Base-by-base conservation (phyloP, 2,888 invertebrate genomes). In the Sepioteuthis lessoniana region DNA sequence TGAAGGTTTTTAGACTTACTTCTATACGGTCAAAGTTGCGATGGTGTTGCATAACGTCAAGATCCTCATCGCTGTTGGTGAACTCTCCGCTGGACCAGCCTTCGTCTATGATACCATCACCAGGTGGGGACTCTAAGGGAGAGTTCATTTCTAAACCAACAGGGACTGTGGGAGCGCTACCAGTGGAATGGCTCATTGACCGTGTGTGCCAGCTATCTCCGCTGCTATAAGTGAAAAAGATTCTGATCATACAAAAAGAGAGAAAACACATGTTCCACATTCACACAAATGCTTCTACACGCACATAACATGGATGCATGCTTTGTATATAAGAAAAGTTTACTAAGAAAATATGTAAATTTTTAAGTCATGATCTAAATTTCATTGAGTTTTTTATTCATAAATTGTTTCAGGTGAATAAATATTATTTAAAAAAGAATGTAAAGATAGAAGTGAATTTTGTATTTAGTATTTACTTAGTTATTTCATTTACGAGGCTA, bases 71-170 rank as follows among this genome's bases (percentile, higher is more conserved):
- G 90, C 95, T 95, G 94, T 96, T 96, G 8, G 99, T 98, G 95
- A 98, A 99, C 96, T 98, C 98, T 97, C 99, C 99, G 3, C 98
- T 99, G 96, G 98, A 99, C 98, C 99, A 99, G 96, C 98, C 98
- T 96, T 98, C 98, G 25, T 94, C 92, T 21, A 94, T 94, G 4
- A 95, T 93, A 16, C 94, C 94, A 19, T 95, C 95, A 31, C 95
- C 95, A 94, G 93, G 94, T 21, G 96, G 96, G 38, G 96, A 95
- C 90, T 95, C 95, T 60, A 94, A 38, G 2, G 96, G 96, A 16
- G 96, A 96, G 95, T 95, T 95, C 96, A 96, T 96, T 76, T 95
- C 96, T 92, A 96, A 95, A 16, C 96, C 96, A 37, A 95, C 94
- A 19, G 96, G 96, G 76, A 96, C 95, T 28, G 96, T 96, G 35